phyloP scores from a whole-genome alignment of 2,113 vertebrate genomes.

The Gymnogyps californianus region DNA sequence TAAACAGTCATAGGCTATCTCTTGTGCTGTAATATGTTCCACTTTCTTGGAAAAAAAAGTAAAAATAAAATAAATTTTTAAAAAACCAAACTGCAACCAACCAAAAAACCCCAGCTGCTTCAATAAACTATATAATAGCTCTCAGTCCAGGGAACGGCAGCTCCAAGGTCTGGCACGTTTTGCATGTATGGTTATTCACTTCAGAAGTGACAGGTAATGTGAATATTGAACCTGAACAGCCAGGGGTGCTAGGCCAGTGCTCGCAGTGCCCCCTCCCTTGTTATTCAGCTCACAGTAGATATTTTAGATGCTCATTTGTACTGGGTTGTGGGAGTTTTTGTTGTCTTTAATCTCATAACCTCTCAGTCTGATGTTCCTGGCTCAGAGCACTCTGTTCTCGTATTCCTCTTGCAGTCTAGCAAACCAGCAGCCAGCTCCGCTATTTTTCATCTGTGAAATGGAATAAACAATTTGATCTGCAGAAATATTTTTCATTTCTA shows the following conservation, averaged over 20 bases:
- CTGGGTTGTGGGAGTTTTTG: not conserved
- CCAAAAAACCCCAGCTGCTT: not conserved
- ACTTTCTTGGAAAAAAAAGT: not conserved
- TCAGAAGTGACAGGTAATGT: not conserved
- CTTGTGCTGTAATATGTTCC: not conserved
- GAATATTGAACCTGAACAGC: not conserved
- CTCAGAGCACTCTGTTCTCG: not conserved
- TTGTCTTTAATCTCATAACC: not conserved
- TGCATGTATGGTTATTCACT: not conserved
- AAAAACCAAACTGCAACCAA: not conserved
- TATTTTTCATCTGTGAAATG: not conserved
- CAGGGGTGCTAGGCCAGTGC: not conserved
- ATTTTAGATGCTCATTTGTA: not conserved
- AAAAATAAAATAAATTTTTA: not conserved
- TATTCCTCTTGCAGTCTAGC: not conserved
- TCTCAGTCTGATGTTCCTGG: not conserved
- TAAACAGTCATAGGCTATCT: not conserved
- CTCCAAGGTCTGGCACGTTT: not conserved
- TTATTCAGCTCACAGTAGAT: not conserved
- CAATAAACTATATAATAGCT: not conserved
- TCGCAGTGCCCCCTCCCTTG: fast-evolving
- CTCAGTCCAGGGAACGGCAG: not conserved
- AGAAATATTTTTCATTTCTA: not conserved
- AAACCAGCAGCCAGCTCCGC: not conserved
- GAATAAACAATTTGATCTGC: not conserved